Conservation (phyloP, 1,140 invertebrate species). For the Gonioctena quinquepunctata region DNA sequence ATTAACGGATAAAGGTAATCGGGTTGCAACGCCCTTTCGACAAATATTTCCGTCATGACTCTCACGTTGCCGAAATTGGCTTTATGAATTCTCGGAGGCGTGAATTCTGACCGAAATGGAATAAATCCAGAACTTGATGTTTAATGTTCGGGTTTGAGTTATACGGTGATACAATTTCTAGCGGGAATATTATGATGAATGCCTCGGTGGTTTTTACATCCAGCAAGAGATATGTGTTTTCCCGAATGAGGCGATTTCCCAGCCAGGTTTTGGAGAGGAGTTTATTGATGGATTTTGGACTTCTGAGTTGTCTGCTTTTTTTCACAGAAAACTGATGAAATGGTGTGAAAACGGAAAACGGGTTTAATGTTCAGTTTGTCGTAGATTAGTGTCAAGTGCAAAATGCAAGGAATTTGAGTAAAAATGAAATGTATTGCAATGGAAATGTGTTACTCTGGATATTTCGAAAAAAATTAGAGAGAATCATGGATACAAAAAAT, state of each 20-base stretch:
- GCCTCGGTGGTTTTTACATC: background rate
- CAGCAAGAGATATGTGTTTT: background rate
- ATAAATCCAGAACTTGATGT: conserved; percentile 15
- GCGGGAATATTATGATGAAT: background rate
- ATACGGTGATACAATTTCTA: conserved; percentile 4
- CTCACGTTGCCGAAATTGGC: conserved; percentile 14
- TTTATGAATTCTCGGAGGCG: conserved; percentile 11
- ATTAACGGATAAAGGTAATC: conserved; percentile 20
- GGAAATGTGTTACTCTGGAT: no score
- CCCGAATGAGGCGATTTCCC: background rate
- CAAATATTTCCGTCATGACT: conserved; percentile 11
- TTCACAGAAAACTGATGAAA: no score
- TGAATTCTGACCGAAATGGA: conserved; percentile 8
- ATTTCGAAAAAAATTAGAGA: no score
- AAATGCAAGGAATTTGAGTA: no score
- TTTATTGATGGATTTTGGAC: no score
- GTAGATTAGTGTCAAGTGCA: no score
- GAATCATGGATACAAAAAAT: no score
- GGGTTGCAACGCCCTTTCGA: conserved; percentile 16
- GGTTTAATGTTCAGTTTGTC: no score
- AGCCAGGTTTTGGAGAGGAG: background rate
- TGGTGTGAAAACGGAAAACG: no score
- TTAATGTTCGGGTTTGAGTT: background rate
- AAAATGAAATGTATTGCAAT: no score
- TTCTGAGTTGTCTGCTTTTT: no score